Conservation (phyloP, 2,888 invertebrate species). For the Crocallis elinguaria region DNA sequence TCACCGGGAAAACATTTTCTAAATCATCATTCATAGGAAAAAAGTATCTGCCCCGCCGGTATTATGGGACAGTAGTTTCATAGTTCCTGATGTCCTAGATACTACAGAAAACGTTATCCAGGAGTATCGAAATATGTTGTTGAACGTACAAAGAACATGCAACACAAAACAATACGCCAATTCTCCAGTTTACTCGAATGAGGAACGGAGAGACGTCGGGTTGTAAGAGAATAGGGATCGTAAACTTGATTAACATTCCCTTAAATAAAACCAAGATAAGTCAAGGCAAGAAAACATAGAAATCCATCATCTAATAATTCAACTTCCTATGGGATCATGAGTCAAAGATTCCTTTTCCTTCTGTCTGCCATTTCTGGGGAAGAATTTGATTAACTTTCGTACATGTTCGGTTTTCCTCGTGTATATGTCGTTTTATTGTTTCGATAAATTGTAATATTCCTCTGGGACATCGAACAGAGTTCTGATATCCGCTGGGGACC, state of each 20-base stretch:
- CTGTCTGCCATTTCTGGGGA: conserved; percentile 26
- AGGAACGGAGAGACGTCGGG: neutral
- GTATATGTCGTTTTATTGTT: conserved; percentile 38
- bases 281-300: conserved; percentile 14
- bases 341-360: conserved; percentile 27
- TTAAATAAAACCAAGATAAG: neutral
- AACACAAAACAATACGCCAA: too few species aligned
- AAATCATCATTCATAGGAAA: too few species aligned
- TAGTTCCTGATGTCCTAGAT: too few species aligned
- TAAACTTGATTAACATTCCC: conserved; percentile 3
- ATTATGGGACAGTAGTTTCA: too few species aligned
- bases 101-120: neutral
- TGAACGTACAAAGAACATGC: too few species aligned
- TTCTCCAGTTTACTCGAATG: neutral
- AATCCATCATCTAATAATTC: conserved; percentile 29
- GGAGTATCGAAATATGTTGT: too few species aligned
- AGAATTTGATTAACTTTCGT: conserved; percentile 37
- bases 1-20: too few species aligned
- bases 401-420: conserved; percentile 32
- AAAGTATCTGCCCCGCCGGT: too few species aligned
- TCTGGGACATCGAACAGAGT: conserved; percentile 31
- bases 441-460: conserved; percentile 42
- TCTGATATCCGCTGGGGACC: conserved; percentile 32
- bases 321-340: conserved; percentile 23
- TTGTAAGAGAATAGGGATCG: neutral